phyloP scores from a whole-genome alignment of 2,888 invertebrate genomes.

The Piscicola geometra region DNA sequence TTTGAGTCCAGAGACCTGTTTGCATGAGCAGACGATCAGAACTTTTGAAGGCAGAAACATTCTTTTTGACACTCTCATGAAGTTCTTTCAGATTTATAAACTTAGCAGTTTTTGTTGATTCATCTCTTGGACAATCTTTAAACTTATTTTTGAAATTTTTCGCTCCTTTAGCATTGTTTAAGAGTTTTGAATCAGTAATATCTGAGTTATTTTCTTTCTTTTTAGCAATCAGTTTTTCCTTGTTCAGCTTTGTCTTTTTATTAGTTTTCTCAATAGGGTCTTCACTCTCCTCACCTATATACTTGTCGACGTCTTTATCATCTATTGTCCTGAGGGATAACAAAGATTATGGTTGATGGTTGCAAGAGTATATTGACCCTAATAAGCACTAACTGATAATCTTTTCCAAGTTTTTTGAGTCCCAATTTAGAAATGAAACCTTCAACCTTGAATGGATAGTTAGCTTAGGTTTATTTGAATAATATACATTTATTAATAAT shows the following conservation, averaged over 20 bases:
- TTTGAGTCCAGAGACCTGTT: constrained; percentile 1
- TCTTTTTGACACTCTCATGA: background rate
- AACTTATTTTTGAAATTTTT: constrained; percentile 4
- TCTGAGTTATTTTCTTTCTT: background rate
- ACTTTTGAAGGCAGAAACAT: background rate
- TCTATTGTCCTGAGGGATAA: background rate
- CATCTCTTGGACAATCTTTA: background rate
- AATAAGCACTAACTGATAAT: background rate
- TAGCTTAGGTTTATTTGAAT: background rate
- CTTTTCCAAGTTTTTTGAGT: background rate
- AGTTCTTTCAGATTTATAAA: too few relatives aligned
- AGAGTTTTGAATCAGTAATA: background rate
- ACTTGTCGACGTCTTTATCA: background rate
- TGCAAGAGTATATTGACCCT: background rate
- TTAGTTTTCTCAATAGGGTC: background rate
- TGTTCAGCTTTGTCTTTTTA: background rate
- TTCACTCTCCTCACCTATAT: background rate
- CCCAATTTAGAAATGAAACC: constrained; percentile 14
- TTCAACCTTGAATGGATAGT: background rate
- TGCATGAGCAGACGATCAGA: background rate
- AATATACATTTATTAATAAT: too few relatives aligned
- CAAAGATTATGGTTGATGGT: background rate
- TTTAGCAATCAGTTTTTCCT: background rate
- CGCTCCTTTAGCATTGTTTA: background rate
- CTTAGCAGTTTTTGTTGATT: background rate